A percentile compares a stretch with the other conserved stretches of the same genome.
Evolutionary conservation across 2,113 vertebrate genomes (phyloP).

Genomic region (Sigmodon hispidus): DNA sequence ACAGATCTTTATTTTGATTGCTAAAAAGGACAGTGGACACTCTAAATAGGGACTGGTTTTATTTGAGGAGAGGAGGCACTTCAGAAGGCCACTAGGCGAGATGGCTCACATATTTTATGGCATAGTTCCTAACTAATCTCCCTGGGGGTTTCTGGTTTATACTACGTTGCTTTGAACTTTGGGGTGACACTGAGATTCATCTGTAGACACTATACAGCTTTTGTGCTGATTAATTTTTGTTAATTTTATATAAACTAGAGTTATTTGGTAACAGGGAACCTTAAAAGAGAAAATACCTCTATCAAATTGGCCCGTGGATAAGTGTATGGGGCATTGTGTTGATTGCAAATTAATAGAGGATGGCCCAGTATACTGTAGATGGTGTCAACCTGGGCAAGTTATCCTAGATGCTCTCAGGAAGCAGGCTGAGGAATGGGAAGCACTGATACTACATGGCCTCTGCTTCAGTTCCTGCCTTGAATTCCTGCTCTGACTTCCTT

Average conservation of each 20-base stretch:
- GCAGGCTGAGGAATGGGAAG: not conserved
- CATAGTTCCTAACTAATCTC: too few species aligned
- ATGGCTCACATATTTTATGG: too few species aligned
- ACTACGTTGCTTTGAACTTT: not conserved
- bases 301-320: not conserved
- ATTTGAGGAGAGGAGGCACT: not conserved
- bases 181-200: not conserved
- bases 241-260: not conserved
- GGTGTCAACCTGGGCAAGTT: not conserved
- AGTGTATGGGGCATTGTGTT: not conserved
- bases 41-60: not conserved
- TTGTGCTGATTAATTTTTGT: not conserved
- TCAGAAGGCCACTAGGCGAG: too few species aligned
- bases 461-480: not conserved
- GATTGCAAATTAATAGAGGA: not conserved
- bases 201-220: too few species aligned
- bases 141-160: not conserved
- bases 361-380: not conserved
- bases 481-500: not conserved
- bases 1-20: too few species aligned
- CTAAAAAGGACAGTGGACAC: fast-evolving
- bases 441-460: not conserved
- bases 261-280: not conserved
- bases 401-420: not conserved
- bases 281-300: not conserved